Conservation (phyloP, 2,888 invertebrate species). For the Sthenelais limicola region DNA sequence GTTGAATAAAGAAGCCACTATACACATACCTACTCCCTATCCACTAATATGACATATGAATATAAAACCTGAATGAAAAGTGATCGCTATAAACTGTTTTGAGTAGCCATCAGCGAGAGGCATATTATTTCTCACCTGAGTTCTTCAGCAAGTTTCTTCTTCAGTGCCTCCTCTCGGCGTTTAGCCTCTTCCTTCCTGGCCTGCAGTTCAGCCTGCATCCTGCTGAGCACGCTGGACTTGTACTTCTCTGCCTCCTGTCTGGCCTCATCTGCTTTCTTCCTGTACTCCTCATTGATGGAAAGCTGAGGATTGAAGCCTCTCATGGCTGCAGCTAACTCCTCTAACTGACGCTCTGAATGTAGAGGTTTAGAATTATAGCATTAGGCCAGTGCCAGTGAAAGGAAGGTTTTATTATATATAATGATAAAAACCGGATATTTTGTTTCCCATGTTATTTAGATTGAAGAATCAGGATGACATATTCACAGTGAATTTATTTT, state of each 20-base stretch:
- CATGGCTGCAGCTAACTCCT: conserved; percentile 67
- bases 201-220: conserved; percentile 63
- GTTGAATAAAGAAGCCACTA: too few relatives aligned
- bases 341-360: conserved; percentile 66
- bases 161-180: conserved; percentile 60
- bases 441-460: too few relatives aligned
- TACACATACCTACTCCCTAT: too few relatives aligned
- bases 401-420: too few relatives aligned
- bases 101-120: too few relatives aligned
- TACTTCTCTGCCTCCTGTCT: conserved; percentile 57
- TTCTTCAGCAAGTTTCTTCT: conserved; percentile 57
- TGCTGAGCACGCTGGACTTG: conserved; percentile 56
- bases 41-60: too few relatives aligned
- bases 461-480: too few relatives aligned
- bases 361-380: neutral
- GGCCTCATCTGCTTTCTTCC: conserved; percentile 58
- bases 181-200: conserved; percentile 58
- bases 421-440: too few relatives aligned
- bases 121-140: conserved; percentile 60
- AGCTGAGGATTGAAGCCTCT: conserved; percentile 58
- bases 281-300: conserved; percentile 60
- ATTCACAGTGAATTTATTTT: too few relatives aligned
- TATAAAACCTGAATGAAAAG: too few relatives aligned
- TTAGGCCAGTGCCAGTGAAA: too few relatives aligned
- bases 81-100: too few relatives aligned